Conservation (phyloP, 2,888 invertebrate species). For the Calliscelio sp. region DNA sequence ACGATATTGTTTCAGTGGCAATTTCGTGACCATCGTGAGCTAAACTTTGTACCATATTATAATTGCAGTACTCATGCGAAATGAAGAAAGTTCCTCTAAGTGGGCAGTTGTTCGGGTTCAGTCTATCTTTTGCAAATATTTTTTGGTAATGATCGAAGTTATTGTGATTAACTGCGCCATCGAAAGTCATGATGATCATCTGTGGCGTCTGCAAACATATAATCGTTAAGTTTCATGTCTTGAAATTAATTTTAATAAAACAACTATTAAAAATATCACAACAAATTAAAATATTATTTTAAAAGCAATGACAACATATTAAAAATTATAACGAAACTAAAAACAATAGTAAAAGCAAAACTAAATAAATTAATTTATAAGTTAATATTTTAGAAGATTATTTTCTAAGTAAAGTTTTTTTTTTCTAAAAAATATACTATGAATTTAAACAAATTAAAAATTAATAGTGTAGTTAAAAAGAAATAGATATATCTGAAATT, state of each 20-base stretch:
- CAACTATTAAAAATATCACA: not conserved
- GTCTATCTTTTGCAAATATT: conserved; percentile 92
- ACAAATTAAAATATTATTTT: no score
- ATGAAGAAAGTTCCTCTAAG: conserved; percentile 97
- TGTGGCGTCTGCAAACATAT: conserved; percentile 95
- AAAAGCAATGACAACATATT: no score
- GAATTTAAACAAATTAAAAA: no score
- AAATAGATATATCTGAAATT: conserved; percentile 77
- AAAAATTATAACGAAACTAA: no score
- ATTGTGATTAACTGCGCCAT: conserved; percentile 95
- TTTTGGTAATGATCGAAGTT: conserved; percentile 95
- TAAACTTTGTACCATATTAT: conserved; percentile 95
- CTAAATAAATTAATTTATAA: no score
- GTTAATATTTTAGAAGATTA: no score
- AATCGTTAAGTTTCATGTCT: no score
- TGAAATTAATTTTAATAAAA: no score
- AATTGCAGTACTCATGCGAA: conserved; percentile 96
- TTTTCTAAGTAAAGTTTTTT: no score
- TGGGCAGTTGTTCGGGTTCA: conserved; percentile 96
- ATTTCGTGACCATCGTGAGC: conserved; percentile 96
- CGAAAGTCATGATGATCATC: conserved; percentile 96
- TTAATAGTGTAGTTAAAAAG: no score
- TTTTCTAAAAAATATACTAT: no score
- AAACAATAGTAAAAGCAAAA: no score
- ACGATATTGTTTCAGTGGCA: conserved; percentile 91